Base-by-base conservation (phyloP, 2,113 vertebrate genomes). In the Xenus cinereus region DNA sequence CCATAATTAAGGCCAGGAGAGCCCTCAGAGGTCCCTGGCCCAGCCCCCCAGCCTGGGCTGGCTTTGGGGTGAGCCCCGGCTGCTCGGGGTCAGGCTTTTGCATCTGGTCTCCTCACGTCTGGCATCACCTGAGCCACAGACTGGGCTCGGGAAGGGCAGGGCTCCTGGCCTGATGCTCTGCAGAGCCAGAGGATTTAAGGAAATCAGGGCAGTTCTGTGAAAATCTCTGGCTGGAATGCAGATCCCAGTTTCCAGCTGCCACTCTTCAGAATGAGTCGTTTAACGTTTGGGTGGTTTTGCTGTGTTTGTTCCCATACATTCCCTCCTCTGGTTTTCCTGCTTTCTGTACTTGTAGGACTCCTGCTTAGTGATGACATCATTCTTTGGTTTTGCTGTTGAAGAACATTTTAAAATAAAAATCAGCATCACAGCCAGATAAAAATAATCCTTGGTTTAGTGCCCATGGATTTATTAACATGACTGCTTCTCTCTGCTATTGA, bases 331-430 rank as follows among this genome's bases (percentile, higher is more conserved):
- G 54, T 66, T 84, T 75, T 62, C 39, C 43, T 10, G 3, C 56
- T 82, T n/a, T 56, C 81, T 78, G 19, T 28, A 30, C 59, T 69
- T 63, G 75, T 45, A 5, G 1, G 37, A 33, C n/a, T 90, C 64
- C 76, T 75, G 78, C 27, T 43, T 46, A 78, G n/a, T 12, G 56
- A 41, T 66, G 68, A 86, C 46, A 53, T 76, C 48, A 87, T 51
- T 53, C 57, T 60, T 54, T 57, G 64, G 10, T 54, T 84, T 56
- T 74, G 45, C 39, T 76, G 20, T 59, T 89, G 41, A 95, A 89
- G 91, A 95, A 68, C 54, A 39, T 33, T 95, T 89, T 63, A 67
- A 92, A 83, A 89, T 30, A 81, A 90, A 97, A 87, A 84, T 60
- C 73, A 91, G 26, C 26, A 26, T 84, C 69, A 53, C 56, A 75